Percentiles rank a stretch among this genome's conserved stretches.
Evolutionary conservation across 2,888 invertebrate species (phyloP).

Genomic region (Sinotaia quadrata): DNA sequence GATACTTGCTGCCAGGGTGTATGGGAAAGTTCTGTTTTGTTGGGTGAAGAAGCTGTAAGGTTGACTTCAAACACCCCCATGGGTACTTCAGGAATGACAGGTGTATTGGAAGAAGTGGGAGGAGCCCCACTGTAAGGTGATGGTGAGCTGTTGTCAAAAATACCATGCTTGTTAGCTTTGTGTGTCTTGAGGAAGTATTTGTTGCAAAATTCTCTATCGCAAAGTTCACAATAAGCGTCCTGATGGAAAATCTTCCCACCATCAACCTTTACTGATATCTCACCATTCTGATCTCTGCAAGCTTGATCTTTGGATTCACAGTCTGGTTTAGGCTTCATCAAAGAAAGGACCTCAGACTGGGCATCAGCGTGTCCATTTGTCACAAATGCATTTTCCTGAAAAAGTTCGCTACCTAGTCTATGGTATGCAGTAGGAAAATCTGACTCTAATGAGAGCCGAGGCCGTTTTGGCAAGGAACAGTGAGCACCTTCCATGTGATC

Average conservation of each 20-base stretch:
- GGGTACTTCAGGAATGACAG: neutral
- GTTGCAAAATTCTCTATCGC: constrained; percentile 99
- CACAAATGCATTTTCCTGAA: constrained; percentile 49
- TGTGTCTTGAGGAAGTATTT: constrained; percentile 98
- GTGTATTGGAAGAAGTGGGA: constrained; percentile 23
- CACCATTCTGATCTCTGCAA: constrained; percentile 28
- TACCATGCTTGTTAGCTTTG: constrained; percentile 97
- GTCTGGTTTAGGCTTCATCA: constrained; percentile 26
- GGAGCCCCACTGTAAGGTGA: constrained; percentile 49
- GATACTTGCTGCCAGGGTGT: constrained; percentile 21
- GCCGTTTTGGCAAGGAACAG: constrained; percentile 24
- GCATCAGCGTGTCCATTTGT: constrained; percentile 54
- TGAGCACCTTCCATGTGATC: constrained; percentile 34
- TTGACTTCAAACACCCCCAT: constrained; percentile 2
- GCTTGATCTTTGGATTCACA: constrained; percentile 30
- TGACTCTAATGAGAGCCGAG: constrained; percentile 25
- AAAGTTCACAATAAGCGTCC: constrained; percentile 96
- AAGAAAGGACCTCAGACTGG: constrained; percentile 19
- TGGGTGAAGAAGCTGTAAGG: constrained; percentile 10
- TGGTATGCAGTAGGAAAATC: constrained; percentile 75
- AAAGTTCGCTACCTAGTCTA: constrained; percentile 89
- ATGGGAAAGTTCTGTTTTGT: constrained; percentile 6
- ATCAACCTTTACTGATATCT: constrained; percentile 26
- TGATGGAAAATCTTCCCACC: constrained; percentile 86
- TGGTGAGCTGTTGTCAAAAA: constrained; percentile 73